These are phyloP conservation scores for Pomatorhinus ruficollis DNA, from an alignment of 2,113 vertebrate genomes.

Conservation along the genomic window DNA sequence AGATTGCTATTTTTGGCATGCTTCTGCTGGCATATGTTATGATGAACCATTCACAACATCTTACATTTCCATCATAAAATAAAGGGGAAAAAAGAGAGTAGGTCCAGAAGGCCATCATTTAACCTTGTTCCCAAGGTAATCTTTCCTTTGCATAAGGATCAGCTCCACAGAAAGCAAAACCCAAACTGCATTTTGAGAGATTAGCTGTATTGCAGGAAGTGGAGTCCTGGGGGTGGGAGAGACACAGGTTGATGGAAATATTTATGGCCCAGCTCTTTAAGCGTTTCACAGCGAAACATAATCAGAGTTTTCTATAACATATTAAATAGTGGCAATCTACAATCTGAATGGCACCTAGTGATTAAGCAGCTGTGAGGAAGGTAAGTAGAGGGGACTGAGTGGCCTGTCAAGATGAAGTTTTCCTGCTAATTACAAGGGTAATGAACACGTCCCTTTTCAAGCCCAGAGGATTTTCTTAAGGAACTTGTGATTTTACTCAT, in stretches of 20 bases:
- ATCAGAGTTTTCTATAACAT: constrained; percentile 44
- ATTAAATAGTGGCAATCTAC: constrained; percentile 39
- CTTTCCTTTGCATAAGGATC: not conserved
- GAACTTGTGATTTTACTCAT: constrained; percentile 67
- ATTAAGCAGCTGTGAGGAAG: not conserved
- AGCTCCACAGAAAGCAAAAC: constrained; percentile 27
- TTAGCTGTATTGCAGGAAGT: not conserved
- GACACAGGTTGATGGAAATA: constrained; percentile 45
- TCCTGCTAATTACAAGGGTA: constrained; percentile 58
- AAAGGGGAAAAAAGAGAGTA: constrained; percentile 6
- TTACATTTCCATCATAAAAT: constrained; percentile 74
- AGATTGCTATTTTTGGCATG: constrained; percentile 79
- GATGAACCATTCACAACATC: constrained; percentile 73
- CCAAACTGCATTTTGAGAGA: constrained; percentile 7
- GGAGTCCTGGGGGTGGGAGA: not conserved
- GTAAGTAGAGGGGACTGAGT: constrained; percentile 17
- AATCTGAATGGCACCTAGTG: constrained; percentile 19
- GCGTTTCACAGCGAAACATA: constrained; percentile 35
- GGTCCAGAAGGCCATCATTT: constrained; percentile 48
- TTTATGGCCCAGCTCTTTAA: not conserved
- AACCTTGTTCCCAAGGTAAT: constrained; percentile 68
- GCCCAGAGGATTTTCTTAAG: constrained; percentile 53
- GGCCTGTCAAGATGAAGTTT: constrained; percentile 28
- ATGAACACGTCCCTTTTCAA: constrained; percentile 57
- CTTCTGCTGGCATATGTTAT: constrained; percentile 78